Conservation (phyloP, 2,888 invertebrate genomes). For the Hesperia comma region DNA sequence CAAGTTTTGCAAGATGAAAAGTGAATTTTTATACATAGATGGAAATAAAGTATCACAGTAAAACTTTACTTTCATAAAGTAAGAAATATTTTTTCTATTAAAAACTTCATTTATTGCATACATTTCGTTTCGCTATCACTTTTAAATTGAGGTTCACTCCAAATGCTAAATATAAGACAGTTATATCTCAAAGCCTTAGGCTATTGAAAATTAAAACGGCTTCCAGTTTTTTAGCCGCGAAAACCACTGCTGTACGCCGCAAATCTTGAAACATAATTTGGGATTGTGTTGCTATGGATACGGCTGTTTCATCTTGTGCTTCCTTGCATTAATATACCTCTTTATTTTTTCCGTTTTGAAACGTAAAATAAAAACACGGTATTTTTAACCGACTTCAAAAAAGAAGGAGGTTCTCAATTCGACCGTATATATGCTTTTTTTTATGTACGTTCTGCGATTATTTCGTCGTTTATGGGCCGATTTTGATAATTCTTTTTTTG, state of each 20-base stretch:
- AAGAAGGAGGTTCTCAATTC: too few relatives aligned
- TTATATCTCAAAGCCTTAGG: slow-evolving; percentile 65
- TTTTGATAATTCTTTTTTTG: too few relatives aligned
- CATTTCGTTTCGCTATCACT: neutral
- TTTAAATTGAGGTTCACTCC: slow-evolving; percentile 37
- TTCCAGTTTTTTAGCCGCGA: slow-evolving; percentile 66
- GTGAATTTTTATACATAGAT: too few relatives aligned
- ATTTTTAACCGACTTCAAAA: too few relatives aligned
- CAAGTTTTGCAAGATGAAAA: too few relatives aligned
- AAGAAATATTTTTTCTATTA: too few relatives aligned
- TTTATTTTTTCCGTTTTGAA: neutral
- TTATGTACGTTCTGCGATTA: too few relatives aligned
- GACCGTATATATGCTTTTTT: too few relatives aligned
- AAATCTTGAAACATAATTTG: slow-evolving; percentile 54
- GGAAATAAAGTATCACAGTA: too few relatives aligned
- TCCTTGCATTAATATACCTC: neutral
- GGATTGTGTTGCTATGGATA: slow-evolving; percentile 40
- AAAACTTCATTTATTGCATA: too few relatives aligned
- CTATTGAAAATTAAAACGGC: slow-evolving; percentile 80
- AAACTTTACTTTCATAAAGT: too few relatives aligned
- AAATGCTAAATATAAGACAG: slow-evolving; percentile 63
- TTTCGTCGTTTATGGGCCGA: too few relatives aligned
- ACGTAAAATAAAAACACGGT: neutral
- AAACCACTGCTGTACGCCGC: slow-evolving; percentile 58
- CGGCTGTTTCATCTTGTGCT: slow-evolving; percentile 15